Conservation (phyloP, 2,797 vertebrate species). For the Pipistrellus pipistrellus region DNA sequence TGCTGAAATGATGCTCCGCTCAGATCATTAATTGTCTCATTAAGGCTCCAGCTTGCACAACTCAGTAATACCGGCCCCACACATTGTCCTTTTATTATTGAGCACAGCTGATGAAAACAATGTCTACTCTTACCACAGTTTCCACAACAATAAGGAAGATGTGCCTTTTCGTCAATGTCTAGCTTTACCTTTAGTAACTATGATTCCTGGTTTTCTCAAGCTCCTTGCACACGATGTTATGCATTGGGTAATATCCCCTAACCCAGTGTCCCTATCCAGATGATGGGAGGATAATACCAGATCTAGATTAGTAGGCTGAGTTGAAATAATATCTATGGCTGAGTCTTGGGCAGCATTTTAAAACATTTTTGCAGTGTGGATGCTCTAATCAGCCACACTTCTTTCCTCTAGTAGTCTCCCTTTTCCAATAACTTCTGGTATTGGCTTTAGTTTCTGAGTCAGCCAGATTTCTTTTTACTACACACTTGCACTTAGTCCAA, state of each 20-base stretch:
- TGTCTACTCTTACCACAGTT: not conserved
- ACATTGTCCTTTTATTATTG: slow-evolving; percentile 25
- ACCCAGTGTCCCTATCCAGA: not conserved
- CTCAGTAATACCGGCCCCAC: not conserved
- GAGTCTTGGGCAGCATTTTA: not conserved
- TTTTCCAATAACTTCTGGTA: not conserved
- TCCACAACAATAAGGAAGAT: not conserved
- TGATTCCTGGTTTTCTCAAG: too few species aligned
- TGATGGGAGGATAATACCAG: not conserved
- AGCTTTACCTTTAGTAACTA: not conserved
- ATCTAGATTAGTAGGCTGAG: not conserved
- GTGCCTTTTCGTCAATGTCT: not conserved
- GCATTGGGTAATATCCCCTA: not conserved
- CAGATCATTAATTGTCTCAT: slow-evolving; percentile 33
- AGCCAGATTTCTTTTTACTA: not conserved
- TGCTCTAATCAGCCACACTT: not conserved
- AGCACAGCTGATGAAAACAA: not conserved
- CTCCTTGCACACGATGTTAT: not conserved
- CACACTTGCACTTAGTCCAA: not conserved
- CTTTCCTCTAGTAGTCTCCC: not conserved
- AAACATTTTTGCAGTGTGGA: not conserved
- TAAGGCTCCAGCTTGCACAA: slow-evolving; percentile 1
- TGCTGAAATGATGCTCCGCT: slow-evolving; percentile 5
- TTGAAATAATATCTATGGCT: slow-evolving; percentile 26
- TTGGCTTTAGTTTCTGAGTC: slow-evolving; percentile 47